Conservation (phyloP, 2,113 vertebrate genomes). For the Lanius ludovicianus region DNA sequence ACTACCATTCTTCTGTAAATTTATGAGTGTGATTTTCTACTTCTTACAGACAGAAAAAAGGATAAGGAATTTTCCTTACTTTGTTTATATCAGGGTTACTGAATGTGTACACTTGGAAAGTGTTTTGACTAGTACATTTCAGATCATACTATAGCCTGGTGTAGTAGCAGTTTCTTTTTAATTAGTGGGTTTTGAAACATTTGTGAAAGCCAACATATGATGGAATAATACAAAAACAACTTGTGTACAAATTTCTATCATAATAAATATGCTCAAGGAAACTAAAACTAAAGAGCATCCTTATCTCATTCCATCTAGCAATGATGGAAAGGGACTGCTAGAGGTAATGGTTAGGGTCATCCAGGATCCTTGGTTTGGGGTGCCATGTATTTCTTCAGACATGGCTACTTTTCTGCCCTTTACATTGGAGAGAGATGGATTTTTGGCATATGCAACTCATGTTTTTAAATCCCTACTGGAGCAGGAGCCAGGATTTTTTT, state of each 20-base stretch:
- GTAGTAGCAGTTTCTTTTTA: not conserved
- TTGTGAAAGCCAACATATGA: not conserved
- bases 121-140: not conserved
- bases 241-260: not conserved
- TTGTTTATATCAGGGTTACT: not conserved
- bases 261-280: not conserved
- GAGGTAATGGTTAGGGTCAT: not conserved
- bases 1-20: not conserved
- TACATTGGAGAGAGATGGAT: not conserved
- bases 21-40: not conserved
- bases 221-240: not conserved
- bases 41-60: not conserved
- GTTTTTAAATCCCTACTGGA: not conserved
- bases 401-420: not conserved
- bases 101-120: not conserved
- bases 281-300: not conserved
- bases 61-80: not conserved
- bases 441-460: not conserved
- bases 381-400: not conserved
- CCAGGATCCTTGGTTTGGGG: not conserved
- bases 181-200: not conserved
- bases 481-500: not conserved
- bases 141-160: not conserved
- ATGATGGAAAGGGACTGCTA: not conserved
- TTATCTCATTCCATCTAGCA: not conserved